Conservation (phyloP, 2,888 invertebrate species). For the Nephrotoma flavescens region DNA sequence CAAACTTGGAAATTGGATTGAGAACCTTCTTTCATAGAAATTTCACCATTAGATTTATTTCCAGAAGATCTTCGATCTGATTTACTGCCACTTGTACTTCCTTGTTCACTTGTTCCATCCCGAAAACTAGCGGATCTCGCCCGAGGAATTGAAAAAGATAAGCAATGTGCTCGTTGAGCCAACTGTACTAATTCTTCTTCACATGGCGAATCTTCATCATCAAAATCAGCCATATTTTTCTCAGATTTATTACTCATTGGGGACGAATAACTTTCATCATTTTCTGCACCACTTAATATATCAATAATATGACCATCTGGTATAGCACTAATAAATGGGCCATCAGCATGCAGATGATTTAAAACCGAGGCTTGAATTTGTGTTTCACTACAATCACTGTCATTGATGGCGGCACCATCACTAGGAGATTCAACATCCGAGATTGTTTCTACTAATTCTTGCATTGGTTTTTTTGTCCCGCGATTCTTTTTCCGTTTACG, state of each 20-base stretch:
- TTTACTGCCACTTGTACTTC: slow-evolving; percentile 24
- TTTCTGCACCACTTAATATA: slow-evolving; percentile 44
- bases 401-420: slow-evolving; percentile 34
- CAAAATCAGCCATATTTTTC: slow-evolving; percentile 88
- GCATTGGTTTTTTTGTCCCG: slow-evolving; percentile 32
- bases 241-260: slow-evolving; percentile 85
- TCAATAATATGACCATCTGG: slow-evolving; percentile 30
- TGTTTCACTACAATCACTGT: slow-evolving; percentile 29
- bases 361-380: slow-evolving; percentile 29
- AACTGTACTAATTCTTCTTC: slow-evolving; percentile 71
- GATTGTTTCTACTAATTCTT: slow-evolving; percentile 40
- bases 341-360: slow-evolving; percentile 34
- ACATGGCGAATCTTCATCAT: slow-evolving; percentile 76
- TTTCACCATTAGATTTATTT: slow-evolving; percentile 13
- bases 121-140: slow-evolving; percentile 7
- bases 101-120: slow-evolving; percentile 2
- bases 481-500: slow-evolving; percentile 32
- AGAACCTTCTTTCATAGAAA: slow-evolving; percentile 9
- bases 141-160: slow-evolving; percentile 15
- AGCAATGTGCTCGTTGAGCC: slow-evolving; percentile 44
- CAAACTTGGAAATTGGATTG: slow-evolving; percentile 27
- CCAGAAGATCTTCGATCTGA: slow-evolving; percentile 21
- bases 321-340: slow-evolving; percentile 36
- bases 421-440: slow-evolving; percentile 46
- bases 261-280: slow-evolving; percentile 84